Conservation (phyloP, 2,888 invertebrate species). For the Yponomeuta cagnagella region DNA sequence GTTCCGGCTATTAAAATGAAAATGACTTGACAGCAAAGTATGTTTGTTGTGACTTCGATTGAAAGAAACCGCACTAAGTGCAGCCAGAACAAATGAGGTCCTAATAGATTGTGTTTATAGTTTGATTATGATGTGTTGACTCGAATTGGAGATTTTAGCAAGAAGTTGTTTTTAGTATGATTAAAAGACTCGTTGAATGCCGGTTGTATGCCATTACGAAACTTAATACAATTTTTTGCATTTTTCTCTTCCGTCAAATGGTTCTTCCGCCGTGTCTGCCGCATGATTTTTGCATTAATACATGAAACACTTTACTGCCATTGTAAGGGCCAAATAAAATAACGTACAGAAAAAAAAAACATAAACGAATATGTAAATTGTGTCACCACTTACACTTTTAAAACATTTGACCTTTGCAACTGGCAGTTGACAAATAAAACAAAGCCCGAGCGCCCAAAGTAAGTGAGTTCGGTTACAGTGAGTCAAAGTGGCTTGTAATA, state of each 20-base stretch:
- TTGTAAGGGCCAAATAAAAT: not conserved
- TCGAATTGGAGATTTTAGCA: not conserved
- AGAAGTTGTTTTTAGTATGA: not conserved
- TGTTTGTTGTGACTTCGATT: not conserved
- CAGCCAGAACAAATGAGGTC: not conserved
- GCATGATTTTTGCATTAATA: not conserved
- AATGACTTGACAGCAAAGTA: not conserved
- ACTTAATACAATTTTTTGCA: not conserved
- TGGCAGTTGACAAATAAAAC: not conserved
- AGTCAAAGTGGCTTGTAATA: not conserved
- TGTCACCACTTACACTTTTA: not conserved
- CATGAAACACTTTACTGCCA: not conserved
- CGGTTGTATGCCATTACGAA: not conserved
- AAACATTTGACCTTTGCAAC: not conserved
- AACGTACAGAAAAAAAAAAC: not conserved
- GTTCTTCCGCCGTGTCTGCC: not conserved
- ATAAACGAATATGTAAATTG: not conserved
- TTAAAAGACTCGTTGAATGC: not conserved
- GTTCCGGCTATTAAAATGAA: not conserved
- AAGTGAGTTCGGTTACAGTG: not conserved
- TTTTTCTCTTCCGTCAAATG: not conserved
- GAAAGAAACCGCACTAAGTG: not conserved
- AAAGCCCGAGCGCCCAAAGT: not conserved
- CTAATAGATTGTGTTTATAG: not conserved
- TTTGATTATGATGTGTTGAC: not conserved